phyloP scores from a whole-genome alignment of 1,140 invertebrate genomes.

The Sinonovacula constricta region DNA sequence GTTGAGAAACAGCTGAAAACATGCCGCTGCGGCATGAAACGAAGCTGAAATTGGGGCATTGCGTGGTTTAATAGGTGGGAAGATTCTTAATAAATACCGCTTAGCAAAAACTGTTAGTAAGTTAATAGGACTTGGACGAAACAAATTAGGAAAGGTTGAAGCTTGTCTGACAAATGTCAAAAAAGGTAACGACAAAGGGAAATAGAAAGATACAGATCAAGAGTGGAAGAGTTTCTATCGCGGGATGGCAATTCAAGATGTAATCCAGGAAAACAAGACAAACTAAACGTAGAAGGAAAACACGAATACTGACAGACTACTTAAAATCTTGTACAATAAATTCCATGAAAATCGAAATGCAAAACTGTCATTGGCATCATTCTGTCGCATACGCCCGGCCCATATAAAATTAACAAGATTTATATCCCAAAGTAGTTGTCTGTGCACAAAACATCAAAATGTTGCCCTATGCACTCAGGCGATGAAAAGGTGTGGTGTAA shows the following conservation, averaged over 20 bases:
- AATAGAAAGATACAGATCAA: not conserved
- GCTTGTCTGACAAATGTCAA: not conserved
- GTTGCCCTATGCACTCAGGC: slow-evolving; percentile 49
- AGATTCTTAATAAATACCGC: slow-evolving; percentile 32
- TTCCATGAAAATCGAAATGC: slow-evolving; percentile 52
- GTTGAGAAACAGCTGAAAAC: slow-evolving; percentile 14
- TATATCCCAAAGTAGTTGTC: slow-evolving; percentile 44
- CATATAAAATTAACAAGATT: slow-evolving; percentile 40
- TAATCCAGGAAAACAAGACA: slow-evolving; percentile 50
- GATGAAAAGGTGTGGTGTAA: no score
- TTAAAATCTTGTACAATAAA: slow-evolving; percentile 48
- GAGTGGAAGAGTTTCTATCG: slow-evolving; percentile 43
- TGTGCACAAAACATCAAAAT: slow-evolving; percentile 59
- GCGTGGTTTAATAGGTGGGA: slow-evolving; percentile 20
- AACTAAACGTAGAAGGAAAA: slow-evolving; percentile 27
- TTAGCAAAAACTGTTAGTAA: not conserved
- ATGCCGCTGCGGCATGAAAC: not conserved
- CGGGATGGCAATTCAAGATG: slow-evolving; percentile 51
- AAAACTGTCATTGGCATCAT: slow-evolving; percentile 42
- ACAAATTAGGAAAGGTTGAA: not conserved
- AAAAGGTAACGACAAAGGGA: not conserved
- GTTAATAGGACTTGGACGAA: slow-evolving; percentile 1
- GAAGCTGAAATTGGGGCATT: not conserved
- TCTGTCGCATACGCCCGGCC: slow-evolving; percentile 44
- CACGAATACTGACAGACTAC: slow-evolving; percentile 53